Evolutionary conservation across 2,113 vertebrate species (phyloP).

Genomic region (Hyperoodon ampullatus): DNA sequence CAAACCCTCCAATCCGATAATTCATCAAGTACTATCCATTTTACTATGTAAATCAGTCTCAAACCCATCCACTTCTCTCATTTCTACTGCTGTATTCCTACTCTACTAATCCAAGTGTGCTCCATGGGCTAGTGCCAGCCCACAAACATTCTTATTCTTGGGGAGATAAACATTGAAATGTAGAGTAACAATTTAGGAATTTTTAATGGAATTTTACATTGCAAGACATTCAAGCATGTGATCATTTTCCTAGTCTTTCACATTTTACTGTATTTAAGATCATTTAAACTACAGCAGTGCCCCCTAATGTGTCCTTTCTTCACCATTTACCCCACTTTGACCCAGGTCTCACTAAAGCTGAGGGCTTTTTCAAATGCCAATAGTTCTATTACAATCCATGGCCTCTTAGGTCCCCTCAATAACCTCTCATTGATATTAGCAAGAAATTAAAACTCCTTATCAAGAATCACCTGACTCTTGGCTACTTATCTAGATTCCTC

Average conservation of each 20-base stretch:
- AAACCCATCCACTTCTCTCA: not conserved
- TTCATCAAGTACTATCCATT: not conserved
- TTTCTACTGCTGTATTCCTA: not conserved
- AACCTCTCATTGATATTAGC: not conserved
- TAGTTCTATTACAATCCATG: not conserved
- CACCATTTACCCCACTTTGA: not conserved
- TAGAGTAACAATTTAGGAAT: not conserved
- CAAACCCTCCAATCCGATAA: not conserved
- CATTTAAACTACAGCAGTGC: no score
- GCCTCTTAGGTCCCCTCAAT: not conserved
- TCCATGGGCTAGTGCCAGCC: not conserved
- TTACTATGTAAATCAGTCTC: not conserved
- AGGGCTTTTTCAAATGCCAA: not conserved
- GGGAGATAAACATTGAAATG: not conserved
- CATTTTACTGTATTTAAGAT: not conserved
- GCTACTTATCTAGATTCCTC: not conserved
- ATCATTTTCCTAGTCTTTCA: not conserved
- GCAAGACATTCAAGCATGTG: not conserved
- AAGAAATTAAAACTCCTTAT: not conserved
- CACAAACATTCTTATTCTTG: not conserved
- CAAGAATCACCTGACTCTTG: not conserved
- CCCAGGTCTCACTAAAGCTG: not conserved
- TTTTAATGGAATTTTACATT: not conserved
- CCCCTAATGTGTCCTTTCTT: not conserved
- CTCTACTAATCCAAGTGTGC: not conserved